phyloP scores from a whole-genome alignment of 2,113 vertebrate species.

The Antechinus stuartii region DNA sequence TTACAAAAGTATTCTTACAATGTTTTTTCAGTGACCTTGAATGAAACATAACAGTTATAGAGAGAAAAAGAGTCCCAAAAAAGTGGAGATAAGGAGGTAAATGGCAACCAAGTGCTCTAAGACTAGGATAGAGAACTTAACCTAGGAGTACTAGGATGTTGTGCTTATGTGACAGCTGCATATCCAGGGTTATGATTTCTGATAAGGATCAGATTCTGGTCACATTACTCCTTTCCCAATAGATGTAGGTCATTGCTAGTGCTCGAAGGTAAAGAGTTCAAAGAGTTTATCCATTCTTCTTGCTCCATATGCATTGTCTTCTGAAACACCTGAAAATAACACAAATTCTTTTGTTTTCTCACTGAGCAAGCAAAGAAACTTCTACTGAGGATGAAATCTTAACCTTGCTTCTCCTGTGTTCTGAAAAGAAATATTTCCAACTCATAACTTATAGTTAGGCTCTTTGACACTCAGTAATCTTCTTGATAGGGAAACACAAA shows the following conservation, averaged over 20 bases:
- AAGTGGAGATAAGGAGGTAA: background rate
- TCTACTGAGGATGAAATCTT: background rate
- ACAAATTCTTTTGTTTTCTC: background rate
- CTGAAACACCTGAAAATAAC: background rate
- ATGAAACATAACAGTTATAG: background rate
- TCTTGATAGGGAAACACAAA: slow-evolving; percentile 26
- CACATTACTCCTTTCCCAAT: background rate
- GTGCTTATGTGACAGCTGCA: background rate
- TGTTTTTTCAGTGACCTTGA: background rate
- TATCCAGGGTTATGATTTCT: background rate
- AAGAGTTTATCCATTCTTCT: background rate
- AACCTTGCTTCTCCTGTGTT: background rate
- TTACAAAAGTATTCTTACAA: background rate
- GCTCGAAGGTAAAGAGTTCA: background rate
- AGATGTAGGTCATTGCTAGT: background rate
- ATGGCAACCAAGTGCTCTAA: background rate
- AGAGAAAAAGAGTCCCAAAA: background rate
- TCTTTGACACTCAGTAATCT: background rate
- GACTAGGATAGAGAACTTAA: background rate
- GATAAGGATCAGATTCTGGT: background rate
- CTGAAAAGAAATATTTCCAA: background rate
- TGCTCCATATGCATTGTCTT: background rate
- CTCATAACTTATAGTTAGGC: background rate
- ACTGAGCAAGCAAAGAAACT: background rate
- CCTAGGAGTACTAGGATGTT: background rate